A percentile compares a stretch with the other conserved stretches of the same genome.
Conservation (phyloP, 2,797 vertebrate species). For the Acrossocheilus fasciatus region DNA sequence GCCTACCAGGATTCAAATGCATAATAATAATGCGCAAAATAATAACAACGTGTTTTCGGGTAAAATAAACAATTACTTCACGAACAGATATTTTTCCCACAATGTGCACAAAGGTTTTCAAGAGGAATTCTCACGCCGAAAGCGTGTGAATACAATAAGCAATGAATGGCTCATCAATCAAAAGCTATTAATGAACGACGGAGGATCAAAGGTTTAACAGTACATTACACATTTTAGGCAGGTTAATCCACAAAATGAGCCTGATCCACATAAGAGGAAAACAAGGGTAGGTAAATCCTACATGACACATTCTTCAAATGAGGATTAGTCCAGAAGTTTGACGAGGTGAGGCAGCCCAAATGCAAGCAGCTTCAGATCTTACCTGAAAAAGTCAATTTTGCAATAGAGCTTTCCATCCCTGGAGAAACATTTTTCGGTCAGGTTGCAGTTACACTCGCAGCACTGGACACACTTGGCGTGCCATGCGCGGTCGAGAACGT, state of each 20-base stretch:
- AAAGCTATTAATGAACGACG: conserved; percentile 53
- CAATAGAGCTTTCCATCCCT: conserved; percentile 98
- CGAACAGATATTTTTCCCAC: neutral
- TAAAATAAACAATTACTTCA: conserved; percentile 5
- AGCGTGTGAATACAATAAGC: conserved; percentile 29
- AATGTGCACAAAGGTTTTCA: conserved; percentile 16
- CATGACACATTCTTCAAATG: conserved; percentile 52
- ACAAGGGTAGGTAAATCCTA: conserved; percentile 50
- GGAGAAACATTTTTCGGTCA: conserved; percentile 98
- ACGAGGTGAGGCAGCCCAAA: conserved; percentile 25
- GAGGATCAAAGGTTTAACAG: conserved; percentile 45
- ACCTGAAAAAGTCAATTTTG: conserved; percentile 99
- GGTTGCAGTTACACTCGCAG: conserved; percentile 95
- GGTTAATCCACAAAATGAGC: conserved; percentile 56
- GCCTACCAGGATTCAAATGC: neutral
- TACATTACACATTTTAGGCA: conserved; percentile 44
- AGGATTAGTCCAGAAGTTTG: conserved; percentile 51
- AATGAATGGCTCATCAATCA: conserved; percentile 35
- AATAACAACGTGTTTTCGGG: neutral
- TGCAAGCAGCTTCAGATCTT: conserved; percentile 65
- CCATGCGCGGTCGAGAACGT: conserved; percentile 97
- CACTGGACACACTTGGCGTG: conserved; percentile 98
- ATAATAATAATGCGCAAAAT: neutral
- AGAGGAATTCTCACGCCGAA: conserved; percentile 14
- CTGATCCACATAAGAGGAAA: conserved; percentile 48